Conservation (phyloP, 2,113 vertebrate genomes). For the Miniopterus natalensis region DNA sequence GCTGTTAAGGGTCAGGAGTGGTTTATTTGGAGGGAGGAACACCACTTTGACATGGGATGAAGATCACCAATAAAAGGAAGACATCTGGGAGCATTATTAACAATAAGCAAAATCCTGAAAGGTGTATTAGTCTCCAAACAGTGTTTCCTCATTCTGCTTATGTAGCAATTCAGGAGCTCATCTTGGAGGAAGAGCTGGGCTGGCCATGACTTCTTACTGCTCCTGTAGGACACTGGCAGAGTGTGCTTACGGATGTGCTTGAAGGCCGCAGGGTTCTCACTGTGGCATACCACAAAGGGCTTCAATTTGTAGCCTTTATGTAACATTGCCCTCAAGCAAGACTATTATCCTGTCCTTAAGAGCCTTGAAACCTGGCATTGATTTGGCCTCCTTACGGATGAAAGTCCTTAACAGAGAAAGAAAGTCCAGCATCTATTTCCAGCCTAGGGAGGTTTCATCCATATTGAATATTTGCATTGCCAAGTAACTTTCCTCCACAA, state of each 20-base stretch:
- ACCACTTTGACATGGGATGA: neutral
- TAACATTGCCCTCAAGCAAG: neutral
- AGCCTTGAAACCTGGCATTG: neutral
- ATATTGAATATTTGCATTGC: neutral
- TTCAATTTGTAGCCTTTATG: neutral
- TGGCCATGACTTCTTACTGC: neutral
- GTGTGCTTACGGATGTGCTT: neutral
- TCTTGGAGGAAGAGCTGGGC: neutral
- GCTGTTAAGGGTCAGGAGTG: no score
- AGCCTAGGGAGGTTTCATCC: neutral
- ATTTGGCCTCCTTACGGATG: neutral
- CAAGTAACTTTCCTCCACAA: neutral
- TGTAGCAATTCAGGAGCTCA: neutral
- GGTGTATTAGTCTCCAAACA: neutral
- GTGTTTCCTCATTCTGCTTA: neutral
- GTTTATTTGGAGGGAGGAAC: neutral
- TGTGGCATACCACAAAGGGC: neutral
- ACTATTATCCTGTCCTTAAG: neutral
- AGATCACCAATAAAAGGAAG: neutral
- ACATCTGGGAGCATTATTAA: neutral
- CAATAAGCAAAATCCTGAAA: neutral
- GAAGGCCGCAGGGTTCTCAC: neutral
- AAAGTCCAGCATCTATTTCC: neutral
- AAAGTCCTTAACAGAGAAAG: neutral
- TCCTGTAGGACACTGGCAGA: neutral